phyloP scores from a whole-genome alignment of 2,888 invertebrate genomes.

The Drosophila ezoana region DNA sequence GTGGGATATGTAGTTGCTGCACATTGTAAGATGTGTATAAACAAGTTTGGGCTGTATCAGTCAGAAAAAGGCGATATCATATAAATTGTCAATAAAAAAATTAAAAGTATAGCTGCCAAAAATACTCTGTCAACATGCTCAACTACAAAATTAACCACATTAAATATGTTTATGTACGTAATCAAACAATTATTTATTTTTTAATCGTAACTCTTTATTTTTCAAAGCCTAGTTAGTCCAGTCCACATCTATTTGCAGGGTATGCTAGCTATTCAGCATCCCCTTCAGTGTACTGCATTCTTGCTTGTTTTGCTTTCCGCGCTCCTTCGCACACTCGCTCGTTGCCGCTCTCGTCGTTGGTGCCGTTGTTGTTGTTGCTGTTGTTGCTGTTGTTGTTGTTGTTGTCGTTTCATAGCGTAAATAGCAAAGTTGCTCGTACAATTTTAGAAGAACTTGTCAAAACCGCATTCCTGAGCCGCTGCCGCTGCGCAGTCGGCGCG shows the following conservation, averaged over 20 bases:
- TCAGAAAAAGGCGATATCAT: background rate
- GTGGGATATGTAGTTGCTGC: background rate
- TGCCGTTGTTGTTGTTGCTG: background rate
- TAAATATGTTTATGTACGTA: no score
- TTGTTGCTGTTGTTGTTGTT: slow-evolving; percentile 37
- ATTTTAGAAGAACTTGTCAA: slow-evolving; percentile 85
- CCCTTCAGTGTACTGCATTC: slow-evolving; percentile 31
- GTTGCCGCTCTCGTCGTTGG: slow-evolving; percentile 33
- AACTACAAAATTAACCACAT: no score
- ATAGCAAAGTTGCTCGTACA: slow-evolving; percentile 83
- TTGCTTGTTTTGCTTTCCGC: slow-evolving; percentile 78
- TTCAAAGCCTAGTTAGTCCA: background rate
- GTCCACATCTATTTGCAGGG: slow-evolving; percentile 14
- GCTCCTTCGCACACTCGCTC: slow-evolving; percentile 76
- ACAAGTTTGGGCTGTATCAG: background rate
- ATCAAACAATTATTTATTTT: no score
- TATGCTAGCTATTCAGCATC: slow-evolving; percentile 19
- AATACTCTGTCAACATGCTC: no score
- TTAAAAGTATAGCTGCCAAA: no score
- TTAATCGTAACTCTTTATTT: no score
- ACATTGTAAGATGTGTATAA: background rate
- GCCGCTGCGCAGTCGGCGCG: slow-evolving; percentile 62
- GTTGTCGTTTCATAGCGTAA: slow-evolving; percentile 81
- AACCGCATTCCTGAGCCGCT: slow-evolving; percentile 82
- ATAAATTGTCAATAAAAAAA: background rate